phyloP scores from a whole-genome alignment of 2,113 vertebrate species.

The Paralichthys olivaceus region DNA sequence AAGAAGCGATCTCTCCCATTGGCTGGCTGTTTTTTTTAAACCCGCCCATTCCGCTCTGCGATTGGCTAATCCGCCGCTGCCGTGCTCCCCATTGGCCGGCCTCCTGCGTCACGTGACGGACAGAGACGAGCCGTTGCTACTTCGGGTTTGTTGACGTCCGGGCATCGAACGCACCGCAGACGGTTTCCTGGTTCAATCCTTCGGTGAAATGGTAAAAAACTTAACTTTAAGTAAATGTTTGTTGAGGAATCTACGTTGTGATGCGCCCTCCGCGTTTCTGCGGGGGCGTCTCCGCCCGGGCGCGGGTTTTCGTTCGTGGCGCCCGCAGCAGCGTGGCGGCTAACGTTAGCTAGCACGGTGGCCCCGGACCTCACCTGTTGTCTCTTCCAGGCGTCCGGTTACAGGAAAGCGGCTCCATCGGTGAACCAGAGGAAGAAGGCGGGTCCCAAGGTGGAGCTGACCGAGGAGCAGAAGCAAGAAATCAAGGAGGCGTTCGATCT shows the following conservation, averaged over 20 bases:
- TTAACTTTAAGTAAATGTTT: neutral
- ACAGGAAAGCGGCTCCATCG: conserved; percentile 76
- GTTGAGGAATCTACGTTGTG: neutral
- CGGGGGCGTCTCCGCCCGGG: no score
- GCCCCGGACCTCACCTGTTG: neutral
- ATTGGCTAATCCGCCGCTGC: conserved; percentile 36
- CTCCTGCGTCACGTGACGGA: conserved; percentile 6
- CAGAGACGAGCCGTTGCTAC: conserved; percentile 9
- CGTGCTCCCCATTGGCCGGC: conserved; percentile 51
- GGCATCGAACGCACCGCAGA: neutral
- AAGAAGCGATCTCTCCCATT: conserved; percentile 38
- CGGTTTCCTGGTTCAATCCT: neutral
- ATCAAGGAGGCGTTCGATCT: conserved; percentile 95
- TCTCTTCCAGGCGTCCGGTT: conserved; percentile 84
- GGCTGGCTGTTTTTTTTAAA: neutral
- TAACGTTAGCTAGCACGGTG: conserved; percentile 37
- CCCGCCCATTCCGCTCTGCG: conserved; percentile 11
- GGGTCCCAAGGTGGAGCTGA: conserved; percentile 85
- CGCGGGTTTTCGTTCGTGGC: no score
- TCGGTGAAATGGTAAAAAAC: conserved; percentile 64
- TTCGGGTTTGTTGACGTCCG: conserved; percentile 68
- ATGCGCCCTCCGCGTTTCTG: no score
- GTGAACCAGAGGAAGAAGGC: conserved; percentile 83
- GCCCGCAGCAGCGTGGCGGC: no score
- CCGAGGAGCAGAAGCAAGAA: conserved; percentile 92